phyloP scores from a whole-genome alignment of 1,140 invertebrate species.

The Bombus ignitus region DNA sequence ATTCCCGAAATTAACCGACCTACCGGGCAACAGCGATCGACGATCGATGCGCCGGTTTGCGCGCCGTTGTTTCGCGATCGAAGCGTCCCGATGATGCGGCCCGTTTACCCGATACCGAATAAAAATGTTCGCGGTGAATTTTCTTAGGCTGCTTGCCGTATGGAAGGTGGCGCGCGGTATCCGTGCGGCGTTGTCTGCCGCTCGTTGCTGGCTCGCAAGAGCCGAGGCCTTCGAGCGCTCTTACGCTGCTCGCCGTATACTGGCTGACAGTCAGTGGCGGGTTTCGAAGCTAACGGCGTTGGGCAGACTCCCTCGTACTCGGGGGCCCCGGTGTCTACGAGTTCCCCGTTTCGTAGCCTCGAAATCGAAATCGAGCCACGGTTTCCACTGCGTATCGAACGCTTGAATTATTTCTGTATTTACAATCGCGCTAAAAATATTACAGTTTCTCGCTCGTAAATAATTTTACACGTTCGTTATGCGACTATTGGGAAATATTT shows the following conservation, averaged over 20 bases:
- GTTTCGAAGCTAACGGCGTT: constrained; percentile 68
- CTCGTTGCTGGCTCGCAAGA: constrained; percentile 50
- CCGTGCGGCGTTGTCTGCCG: constrained; percentile 51
- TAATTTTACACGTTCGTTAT: not conserved
- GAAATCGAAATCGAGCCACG: constrained; percentile 29
- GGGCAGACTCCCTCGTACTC: constrained; percentile 56
- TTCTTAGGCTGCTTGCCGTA: constrained; percentile 71
- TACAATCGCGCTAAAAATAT: not conserved
- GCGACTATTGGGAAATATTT: not conserved
- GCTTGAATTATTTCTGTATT: not conserved
- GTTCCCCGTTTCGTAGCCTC: constrained; percentile 55
- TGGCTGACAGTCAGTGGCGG: constrained; percentile 67
- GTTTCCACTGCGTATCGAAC: not conserved
- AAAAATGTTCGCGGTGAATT: constrained; percentile 78
- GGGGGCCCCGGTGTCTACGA: constrained; percentile 52
- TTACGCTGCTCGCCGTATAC: constrained; percentile 65
- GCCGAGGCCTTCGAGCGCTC: constrained; percentile 53
- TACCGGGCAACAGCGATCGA: constrained; percentile 8
- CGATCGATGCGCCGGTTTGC: constrained; percentile 48
- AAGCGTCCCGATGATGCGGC: constrained; percentile 55
- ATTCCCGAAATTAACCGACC: constrained; percentile 58
- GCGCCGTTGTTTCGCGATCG: constrained; percentile 56
- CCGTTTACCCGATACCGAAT: constrained; percentile 66
- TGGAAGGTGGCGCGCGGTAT: constrained; percentile 63
- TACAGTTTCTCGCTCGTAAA: not conserved